Percentiles rank a stretch among this genome's conserved stretches.
phyloP scores from a whole-genome alignment of 2,113 vertebrate genomes.

The Cyprinodon variegatus region DNA sequence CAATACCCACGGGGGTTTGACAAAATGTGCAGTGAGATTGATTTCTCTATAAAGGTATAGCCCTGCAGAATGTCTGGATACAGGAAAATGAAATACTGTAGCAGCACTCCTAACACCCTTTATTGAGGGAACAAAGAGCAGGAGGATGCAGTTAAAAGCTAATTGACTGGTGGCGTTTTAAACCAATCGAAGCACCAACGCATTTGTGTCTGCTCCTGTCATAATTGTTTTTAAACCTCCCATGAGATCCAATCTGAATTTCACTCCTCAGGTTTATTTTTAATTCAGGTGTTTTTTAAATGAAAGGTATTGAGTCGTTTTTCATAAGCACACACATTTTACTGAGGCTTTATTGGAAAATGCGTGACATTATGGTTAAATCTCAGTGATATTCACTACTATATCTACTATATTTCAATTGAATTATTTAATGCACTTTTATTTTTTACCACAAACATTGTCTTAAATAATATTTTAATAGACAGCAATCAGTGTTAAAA shows the following conservation, averaged over 20 bases:
- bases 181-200: slow-evolving; percentile 17
- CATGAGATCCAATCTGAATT: slow-evolving; percentile 28
- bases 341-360: neutral
- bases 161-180: slow-evolving; percentile 37
- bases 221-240: slow-evolving; percentile 19
- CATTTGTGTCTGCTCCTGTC: slow-evolving; percentile 15
- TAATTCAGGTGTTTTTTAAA: slow-evolving; percentile 13
- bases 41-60: slow-evolving; percentile 53
- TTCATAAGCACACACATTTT: neutral
- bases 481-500: neutral
- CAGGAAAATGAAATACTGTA: slow-evolving; percentile 57
- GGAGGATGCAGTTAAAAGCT: slow-evolving; percentile 40
- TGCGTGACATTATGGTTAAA: neutral
- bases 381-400: neutral
- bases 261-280: slow-evolving; percentile 23
- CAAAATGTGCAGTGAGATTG: slow-evolving; percentile 58
- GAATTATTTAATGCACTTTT: neutral
- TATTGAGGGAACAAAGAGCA: slow-evolving; percentile 48
- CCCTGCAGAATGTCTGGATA: slow-evolving; percentile 46
- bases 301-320: neutral
- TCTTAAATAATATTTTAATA: no score
- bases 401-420: neutral
- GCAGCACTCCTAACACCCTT: slow-evolving; percentile 40
- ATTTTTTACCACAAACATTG: no score
- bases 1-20: slow-evolving; percentile 34